Evolutionary conservation across 2,888 invertebrate species (phyloP).

Genomic region (Cheilosia vernalis): DNA sequence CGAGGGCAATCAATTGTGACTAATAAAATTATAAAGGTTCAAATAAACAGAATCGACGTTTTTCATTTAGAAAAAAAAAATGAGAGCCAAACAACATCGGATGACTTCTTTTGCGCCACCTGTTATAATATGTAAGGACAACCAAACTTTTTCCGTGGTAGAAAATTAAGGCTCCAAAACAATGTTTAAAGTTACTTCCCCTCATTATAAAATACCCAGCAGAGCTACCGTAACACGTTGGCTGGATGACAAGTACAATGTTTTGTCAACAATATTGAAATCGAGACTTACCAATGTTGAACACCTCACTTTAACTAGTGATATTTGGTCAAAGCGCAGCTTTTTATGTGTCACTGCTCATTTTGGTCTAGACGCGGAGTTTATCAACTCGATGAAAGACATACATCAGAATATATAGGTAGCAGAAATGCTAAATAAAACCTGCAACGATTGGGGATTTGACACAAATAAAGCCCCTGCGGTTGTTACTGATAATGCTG

Average conservation of each 20-base stretch:
- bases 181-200: constrained; percentile 10
- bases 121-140: constrained; percentile 35
- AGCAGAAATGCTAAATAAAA: constrained; percentile 46
- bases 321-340: constrained; percentile 56
- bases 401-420: constrained; percentile 52
- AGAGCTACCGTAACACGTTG: constrained; percentile 34
- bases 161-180: too few relatives aligned
- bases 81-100: too few relatives aligned
- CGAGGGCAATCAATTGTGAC: too few relatives aligned
- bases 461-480: constrained; percentile 54
- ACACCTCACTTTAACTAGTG: constrained; percentile 56
- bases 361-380: constrained; percentile 55
- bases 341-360: constrained; percentile 57
- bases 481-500: constrained; percentile 64
- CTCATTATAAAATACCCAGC: constrained; percentile 41
- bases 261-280: constrained; percentile 46
- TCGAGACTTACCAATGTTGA: constrained; percentile 44
- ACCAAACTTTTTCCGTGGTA: constrained; percentile 35
- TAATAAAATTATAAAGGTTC: too few relatives aligned
- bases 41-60: too few relatives aligned
- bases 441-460: constrained; percentile 56
- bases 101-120: too few relatives aligned
- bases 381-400: constrained; percentile 53
- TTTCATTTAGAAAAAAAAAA: too few relatives aligned
- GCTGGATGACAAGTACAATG: constrained; percentile 57